Conservation (phyloP, 2,888 invertebrate genomes). For the Tipula lateralis region DNA sequence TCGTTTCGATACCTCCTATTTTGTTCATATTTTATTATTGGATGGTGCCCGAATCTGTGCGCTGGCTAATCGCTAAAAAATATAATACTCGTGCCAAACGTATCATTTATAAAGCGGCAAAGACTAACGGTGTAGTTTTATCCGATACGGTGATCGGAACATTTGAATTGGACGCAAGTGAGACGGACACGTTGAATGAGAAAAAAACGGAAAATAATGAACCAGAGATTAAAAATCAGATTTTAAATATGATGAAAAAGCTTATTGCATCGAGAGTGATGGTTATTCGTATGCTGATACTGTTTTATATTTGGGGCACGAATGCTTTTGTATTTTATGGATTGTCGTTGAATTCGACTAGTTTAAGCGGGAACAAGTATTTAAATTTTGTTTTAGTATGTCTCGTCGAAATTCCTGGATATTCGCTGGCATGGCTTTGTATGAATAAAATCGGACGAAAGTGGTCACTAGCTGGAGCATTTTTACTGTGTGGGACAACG, state of each 20-base stretch:
- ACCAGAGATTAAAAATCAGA: constrained; percentile 40
- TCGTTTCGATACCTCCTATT: constrained; percentile 57
- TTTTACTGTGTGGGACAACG: constrained; percentile 53
- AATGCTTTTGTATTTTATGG: constrained; percentile 67
- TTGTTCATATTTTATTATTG: constrained; percentile 58
- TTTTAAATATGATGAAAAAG: constrained; percentile 48
- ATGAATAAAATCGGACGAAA: constrained; percentile 53
- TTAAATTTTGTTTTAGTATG: constrained; percentile 61
- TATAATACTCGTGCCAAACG: constrained; percentile 53
- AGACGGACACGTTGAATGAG: constrained; percentile 33
- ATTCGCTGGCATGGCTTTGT: constrained; percentile 51
- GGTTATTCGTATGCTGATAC: constrained; percentile 48
- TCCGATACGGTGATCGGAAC: constrained; percentile 49
- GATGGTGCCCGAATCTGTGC: constrained; percentile 61
- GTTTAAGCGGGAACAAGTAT: constrained; percentile 63
- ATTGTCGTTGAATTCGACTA: constrained; percentile 61
- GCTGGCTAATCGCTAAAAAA: constrained; percentile 59
- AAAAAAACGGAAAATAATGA: constrained; percentile 31
- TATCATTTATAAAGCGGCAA: constrained; percentile 55
- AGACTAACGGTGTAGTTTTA: constrained; percentile 52
- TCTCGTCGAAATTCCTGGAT: constrained; percentile 58
- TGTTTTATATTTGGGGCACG: constrained; percentile 56
- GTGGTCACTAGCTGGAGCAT: constrained; percentile 51
- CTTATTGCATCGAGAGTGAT: constrained; percentile 50
- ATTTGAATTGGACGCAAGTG: constrained; percentile 42